Evolutionary conservation across 1,140 invertebrate species (phyloP), one percentile per base, ranked within the genome.

Genomic region (Diuraphis noxia): DNA sequence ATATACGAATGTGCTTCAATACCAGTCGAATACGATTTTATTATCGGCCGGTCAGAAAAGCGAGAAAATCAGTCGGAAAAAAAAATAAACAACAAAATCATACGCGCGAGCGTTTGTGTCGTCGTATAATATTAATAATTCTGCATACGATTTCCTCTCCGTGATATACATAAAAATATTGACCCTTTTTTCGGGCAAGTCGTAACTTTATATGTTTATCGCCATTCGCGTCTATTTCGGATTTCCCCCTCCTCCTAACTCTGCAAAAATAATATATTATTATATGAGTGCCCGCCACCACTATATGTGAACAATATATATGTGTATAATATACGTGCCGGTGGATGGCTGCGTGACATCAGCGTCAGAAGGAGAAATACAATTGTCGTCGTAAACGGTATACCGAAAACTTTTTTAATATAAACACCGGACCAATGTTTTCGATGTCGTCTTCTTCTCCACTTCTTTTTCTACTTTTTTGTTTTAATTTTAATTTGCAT

Each of bases 401-500:
- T n/a, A 63, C 36, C 52, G 34, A n/a, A 88, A 88, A 88, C 49
- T 63, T 63, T 88, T 88, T 88, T 88, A 88, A 88, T 88, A 56
- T 88, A 88, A 88, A 88, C 52, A 88, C 86, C 85, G 46, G 38
- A 46, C 34, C 34, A 86, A 86, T 36, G 43, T 86, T 30, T 63
- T 49, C 43, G 4, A 40, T 38, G 38, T 40, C 81, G 4, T 43
- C 13, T 19, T n/a, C 40, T n/a, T 30, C 38, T n/a, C 34, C n/a
- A n/a, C n/a, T n/a, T n/a, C n/a, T n/a, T n/a, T n/a, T n/a, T n/a
- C n/a, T n/a, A n/a, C n/a, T n/a, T n/a, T n/a, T n/a, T n/a, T n/a
- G n/a, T n/a, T n/a, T n/a, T n/a, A n/a, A n/a, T n/a, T 90, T 90
- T 77, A 90, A 30, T 79, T 90, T 79, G n/a, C n/a, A 90, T 43